Base-by-base conservation (phyloP, 2,113 vertebrate genomes). In the Forbesichthys agassizii region DNA sequence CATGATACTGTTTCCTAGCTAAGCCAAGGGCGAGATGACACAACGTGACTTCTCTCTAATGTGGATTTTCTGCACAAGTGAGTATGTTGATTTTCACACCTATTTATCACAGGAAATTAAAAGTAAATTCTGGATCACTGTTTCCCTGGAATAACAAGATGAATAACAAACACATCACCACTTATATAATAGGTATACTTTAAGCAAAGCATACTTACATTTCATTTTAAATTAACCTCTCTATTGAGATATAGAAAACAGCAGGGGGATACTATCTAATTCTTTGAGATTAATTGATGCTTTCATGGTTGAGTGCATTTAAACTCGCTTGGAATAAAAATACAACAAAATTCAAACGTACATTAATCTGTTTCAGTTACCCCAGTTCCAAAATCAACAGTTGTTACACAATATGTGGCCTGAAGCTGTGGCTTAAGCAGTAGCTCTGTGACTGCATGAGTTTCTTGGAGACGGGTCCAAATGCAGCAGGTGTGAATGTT, bases 171-270 rank as follows among this genome's bases (percentile, higher is more conserved):
- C 36, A 42, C 36, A 5, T 42, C 36, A 42, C 36, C 62, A 42
- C 18, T 36, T 27, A 27, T 27, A 49, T 48, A 63, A 69, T 61
- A 42, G 11, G 62, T 56, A 56, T 51, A 57, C 20, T 14, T 12
- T 33, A 52, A 56, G 14, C 53, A 57, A 53, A 1, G 47, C 51
- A 60, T 68, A 27, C 65, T 76, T 78, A 42, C 4, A 53, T 81
- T 82, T 78, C 74, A 58, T 60, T 78, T 53, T 42, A 70, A 66
- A 59, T 74, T 36, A 71, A 76, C 74, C 61, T 47, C 18, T 74
- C 66, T 65, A 65, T 27, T 27, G 36, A 42, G n/a, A 36, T 16
- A 9, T 18, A 16, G 13, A 65, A 53, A 65, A 65, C 16, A 14
- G 69, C 65, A 54, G 74, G 60, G n/a, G 60, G n/a, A 12, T 7